Evolutionary conservation across 2,113 vertebrate genomes (phyloP), one percentile per base, ranked within the genome.

Genomic region (Antechinus flavipes): DNA sequence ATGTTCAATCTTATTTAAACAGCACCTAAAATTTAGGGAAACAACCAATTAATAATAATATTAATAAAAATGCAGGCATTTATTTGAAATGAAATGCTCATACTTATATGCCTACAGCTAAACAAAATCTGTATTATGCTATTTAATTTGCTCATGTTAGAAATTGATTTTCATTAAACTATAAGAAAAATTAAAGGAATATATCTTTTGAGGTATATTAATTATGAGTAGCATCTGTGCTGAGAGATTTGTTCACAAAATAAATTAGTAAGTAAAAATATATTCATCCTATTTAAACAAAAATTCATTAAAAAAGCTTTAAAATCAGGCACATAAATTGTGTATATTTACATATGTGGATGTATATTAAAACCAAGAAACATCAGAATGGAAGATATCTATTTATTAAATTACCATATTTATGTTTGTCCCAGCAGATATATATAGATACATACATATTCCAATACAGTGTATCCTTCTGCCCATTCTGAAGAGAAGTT

Each of bases 111-210:
- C 26, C 53, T 35, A 90, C 47, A 89, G 35, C 54, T 94, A 96
- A 97, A 95, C 54, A 97, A 68, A 68, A 24, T 96, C 97, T 2
- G 2, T 96, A 97, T 95, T 93, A 54, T 84, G 96, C n/a, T 91
- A 94, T 93, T 97, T 96, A 95, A 93, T 97, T 90, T 96, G 97
- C 94, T 94, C 91, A 96, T 58, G 95, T 93, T 58, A 90, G 89
- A 94, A 97, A 89, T 9, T 54, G 6, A 92, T 90, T 96, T 96
- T 95, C 91, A 54, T 93, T 91, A 92, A 56, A 91, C 47, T 54
- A 95, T 76, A 0, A n/a, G 35, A 84, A 84, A 84, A 84, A 84
- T 84, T 42, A 76, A 76, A n/a, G 16, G 35, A 76, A 76, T 76
- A 76, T 76, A n/a, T 76, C 61, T 68, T 68, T 76, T n/a, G 14